phyloP scores from a whole-genome alignment of 2,888 invertebrate species.

The Odontomyia ornata region DNA sequence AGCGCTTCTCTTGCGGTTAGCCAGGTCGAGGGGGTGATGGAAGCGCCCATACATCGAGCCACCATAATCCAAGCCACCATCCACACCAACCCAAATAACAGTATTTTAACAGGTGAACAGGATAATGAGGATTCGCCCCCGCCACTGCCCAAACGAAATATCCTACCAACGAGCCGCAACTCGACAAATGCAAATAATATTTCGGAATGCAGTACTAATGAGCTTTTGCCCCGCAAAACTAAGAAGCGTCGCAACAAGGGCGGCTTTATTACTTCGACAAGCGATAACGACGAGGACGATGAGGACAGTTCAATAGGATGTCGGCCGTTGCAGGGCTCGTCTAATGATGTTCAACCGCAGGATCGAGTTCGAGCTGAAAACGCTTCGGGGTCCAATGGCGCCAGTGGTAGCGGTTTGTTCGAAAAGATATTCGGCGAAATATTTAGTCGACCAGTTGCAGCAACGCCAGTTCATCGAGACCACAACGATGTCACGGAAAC shows the following conservation, averaged over 20 bases:
- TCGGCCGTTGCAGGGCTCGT: slow-evolving; percentile 13
- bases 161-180: slow-evolving; percentile 46
- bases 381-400: neutral
- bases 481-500: neutral
- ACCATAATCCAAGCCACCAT: neutral
- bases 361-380: neutral
- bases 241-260: slow-evolving; percentile 30
- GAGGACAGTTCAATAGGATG: slow-evolving; percentile 37
- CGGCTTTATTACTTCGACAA: neutral
- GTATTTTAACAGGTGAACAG: slow-evolving; percentile 50
- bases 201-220: slow-evolving; percentile 54
- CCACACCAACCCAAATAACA: slow-evolving; percentile 52
- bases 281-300: slow-evolving; percentile 36
- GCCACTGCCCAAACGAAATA: slow-evolving; percentile 45
- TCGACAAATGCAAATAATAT: slow-evolving; percentile 50
- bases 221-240: slow-evolving; percentile 49
- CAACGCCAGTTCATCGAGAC: neutral
- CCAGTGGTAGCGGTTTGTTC: slow-evolving; percentile 43
- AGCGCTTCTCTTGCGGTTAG: neutral
- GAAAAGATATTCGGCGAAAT: slow-evolving; percentile 50
- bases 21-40: neutral
- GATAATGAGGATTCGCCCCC: slow-evolving; percentile 42
- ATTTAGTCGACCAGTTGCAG: slow-evolving; percentile 28
- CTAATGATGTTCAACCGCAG: slow-evolving; percentile 12
- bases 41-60: neutral